Evolutionary conservation across 2,888 invertebrate genomes (phyloP).

Genomic region (Autographa gamma): DNA sequence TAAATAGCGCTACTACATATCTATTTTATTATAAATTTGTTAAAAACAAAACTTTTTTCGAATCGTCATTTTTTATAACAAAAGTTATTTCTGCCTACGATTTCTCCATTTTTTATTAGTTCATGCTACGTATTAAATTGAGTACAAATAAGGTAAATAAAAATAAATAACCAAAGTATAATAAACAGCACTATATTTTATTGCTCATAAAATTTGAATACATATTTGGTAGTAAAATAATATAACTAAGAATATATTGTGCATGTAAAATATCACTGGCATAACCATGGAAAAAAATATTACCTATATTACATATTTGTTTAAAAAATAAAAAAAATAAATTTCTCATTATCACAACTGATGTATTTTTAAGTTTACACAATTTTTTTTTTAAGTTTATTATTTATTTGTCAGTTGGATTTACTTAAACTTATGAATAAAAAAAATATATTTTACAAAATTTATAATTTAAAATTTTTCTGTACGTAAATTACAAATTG

Average conservation of each 20-base stretch:
- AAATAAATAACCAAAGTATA: not conserved
- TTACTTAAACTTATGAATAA: too few relatives aligned
- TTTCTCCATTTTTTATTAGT: not conserved
- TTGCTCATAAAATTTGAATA: not conserved
- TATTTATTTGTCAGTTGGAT: too few relatives aligned
- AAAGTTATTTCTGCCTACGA: not conserved
- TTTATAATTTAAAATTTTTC: too few relatives aligned
- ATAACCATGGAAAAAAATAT: not conserved
- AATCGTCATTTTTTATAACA: not conserved
- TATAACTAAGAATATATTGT: not conserved
- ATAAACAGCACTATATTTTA: not conserved
- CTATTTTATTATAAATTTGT: not conserved
- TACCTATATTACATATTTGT: not conserved
- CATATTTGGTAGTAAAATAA: slow-evolving; percentile 1
- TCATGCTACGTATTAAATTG: not conserved
- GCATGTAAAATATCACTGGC: slow-evolving; percentile 4
- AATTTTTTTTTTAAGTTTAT: too few relatives aligned
- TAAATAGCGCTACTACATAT: too few relatives aligned
- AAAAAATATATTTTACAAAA: too few relatives aligned
- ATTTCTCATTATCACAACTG: not conserved
- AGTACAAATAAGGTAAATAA: not conserved
- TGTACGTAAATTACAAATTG: too few relatives aligned
- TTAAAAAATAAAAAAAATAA: not conserved
- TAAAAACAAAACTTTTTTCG: not conserved
- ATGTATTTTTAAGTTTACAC: too few relatives aligned